Base-by-base conservation (phyloP, 2,888 invertebrate species). In the Actias luna region DNA sequence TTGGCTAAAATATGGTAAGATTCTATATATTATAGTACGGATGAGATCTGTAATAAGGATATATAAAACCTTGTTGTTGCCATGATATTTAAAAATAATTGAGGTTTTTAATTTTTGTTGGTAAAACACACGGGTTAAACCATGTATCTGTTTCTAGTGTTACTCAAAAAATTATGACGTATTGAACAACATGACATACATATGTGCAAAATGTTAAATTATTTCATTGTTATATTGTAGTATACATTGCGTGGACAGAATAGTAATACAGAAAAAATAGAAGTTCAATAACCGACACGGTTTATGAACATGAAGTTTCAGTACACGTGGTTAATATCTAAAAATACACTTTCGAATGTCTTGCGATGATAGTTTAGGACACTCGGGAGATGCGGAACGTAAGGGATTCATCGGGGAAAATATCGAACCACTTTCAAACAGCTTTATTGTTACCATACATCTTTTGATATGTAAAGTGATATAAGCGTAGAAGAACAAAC, bases 221-320 rank as follows among this genome's bases (percentile, higher is more conserved):
- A 25, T 50, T n/a, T 12, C 22, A 25, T 25, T 50, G 25, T 25
- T 25, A 12, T 22, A 12, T 4, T 42, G 42, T 42, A 8, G 7
- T 42, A 42, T 42, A n/a, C 22, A 46, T 2, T 12, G 3, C 22
- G 22, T 14, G 3, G 18, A 22, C 12, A 8, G 2, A 46, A 50
- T 25, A 50, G 12, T 50, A 50, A 10, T 50, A 25, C 12, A 42
- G 14, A 10, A 25, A 25, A 50, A 50, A 58, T 64, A 64, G 63
- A 55, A 63, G 58, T 63, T 63, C 55, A 55, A 55, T 29, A 55
- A 55, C 55, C 55, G 55, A 29, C 55, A 29, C 55, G n/a, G 29
- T 29, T 55, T 27, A 29, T 55, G 29, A 16, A n/a, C 29, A n/a
- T 55, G 55, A 29, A 55, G 55, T 55, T n/a, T 55, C 55, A 55